Base-by-base conservation (phyloP, 2,888 invertebrate species). In the Caenorhabditis doughertyi region DNA sequence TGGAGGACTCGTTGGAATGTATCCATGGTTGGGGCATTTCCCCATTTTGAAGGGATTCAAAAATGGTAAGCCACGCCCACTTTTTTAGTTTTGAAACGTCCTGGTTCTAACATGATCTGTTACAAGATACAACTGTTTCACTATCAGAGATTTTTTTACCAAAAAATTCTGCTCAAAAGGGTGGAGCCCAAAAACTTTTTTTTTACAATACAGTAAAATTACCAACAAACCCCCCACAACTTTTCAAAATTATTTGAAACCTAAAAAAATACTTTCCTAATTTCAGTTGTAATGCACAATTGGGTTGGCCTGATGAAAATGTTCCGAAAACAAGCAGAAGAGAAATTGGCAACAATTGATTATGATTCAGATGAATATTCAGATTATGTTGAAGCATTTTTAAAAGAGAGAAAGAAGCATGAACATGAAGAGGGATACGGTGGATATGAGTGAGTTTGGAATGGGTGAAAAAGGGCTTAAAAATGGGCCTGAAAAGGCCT, bases 371-470 rank as follows among this genome's bases (percentile, higher is more conserved):
- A 81, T 35, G 81, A 81, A 16, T 79, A 79, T 68, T 81, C 79
- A 3, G 85, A 85, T 51, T 82, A 77, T 55, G 84, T 84, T 4
- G 85, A 85, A 53, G 85, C 85, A 23, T 85, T 82, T 73, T 55
- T 85, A 55, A 84, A 84, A 18, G 84, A 85, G 56, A 51, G 81
- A 39, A 73, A 79, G 71, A 85, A 84, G 51, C 79, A 79, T 42
- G 81, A 85, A 53, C 27, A 83, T 58, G 83, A 83, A 49, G 25
- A 29, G 16, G 67, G 62, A 27, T 83, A 55, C 29, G 83, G 83
- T 25, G 83, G 83, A 47, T 83, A 29, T 62, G 79, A 79, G 79
- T 74, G 55, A 67, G 72, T 67, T 27, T 32, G 32, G 9, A 32
- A 32, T 32, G 32, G 4, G 9, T 32, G 4, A 7, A 9, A 7